Base-by-base conservation (phyloP, 2,888 invertebrate species). In the Slavum lentiscoides region DNA sequence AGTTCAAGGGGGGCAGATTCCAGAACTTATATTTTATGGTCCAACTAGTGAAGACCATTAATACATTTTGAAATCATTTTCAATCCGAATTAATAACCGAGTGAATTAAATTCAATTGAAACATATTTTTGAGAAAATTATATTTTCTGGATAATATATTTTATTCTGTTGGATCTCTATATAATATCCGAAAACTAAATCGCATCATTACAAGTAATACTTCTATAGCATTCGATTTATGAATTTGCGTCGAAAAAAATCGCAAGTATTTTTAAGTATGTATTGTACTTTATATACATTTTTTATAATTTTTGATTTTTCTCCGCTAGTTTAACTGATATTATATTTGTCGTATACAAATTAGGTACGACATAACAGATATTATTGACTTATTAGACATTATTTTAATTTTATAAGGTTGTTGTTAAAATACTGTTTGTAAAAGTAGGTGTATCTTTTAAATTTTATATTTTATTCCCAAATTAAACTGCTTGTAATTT, bases 1-100 rank as follows among this genome's bases (percentile, higher is more conserved):
- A 13, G 97, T 97, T 7, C 97, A 97, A 88, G 97, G 97, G 69
- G 97, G 97, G 64, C 97, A 98, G 88, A 97, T 98, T 86, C 97
- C 97, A 5, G 97, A 98, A 88, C 89, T 97, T 82, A 96, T 97
- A 85, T 97, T 97, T 87, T 97, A 97, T 85, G 96, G 96, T 59
- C 95, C 96, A 9, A 77, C 84, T 39, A 80, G 43, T 66, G 80
- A 80, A 6, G 72, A 80, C 13, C 72, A 80, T 58, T 80, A 72
- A 80, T 23, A 43, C 43, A 43, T 69, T 37, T 69, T 70, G 3
- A 37, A 70, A 70, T 70, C 5, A 21, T 77, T 69, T 69, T 7
- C 37, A 70, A 70, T 70, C 77, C 77, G 77, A 77, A 77, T 77
- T 77, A 70, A 69, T 53, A 72, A 21, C 13, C 37, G 70, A 80